Conservation (phyloP, 2,888 invertebrate species). For the Chrysomela aeneicollis region DNA sequence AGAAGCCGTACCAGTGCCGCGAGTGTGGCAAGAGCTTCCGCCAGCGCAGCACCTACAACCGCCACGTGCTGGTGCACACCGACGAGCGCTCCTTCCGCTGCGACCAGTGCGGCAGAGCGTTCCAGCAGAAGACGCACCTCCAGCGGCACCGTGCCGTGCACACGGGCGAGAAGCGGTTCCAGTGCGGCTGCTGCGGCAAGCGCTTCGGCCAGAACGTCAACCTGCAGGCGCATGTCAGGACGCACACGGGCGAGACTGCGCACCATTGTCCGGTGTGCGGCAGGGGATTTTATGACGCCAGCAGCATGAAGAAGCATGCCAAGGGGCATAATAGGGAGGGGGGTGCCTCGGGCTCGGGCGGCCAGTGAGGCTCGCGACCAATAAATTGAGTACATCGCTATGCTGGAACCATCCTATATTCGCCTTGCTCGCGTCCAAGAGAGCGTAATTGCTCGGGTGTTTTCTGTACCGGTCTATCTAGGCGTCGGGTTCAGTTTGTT, state of each 20-base stretch:
- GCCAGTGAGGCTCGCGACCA: too few relatives aligned
- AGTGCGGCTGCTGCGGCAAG: slow-evolving; percentile 42
- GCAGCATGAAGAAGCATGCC: slow-evolving; percentile 42
- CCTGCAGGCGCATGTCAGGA: slow-evolving; percentile 59
- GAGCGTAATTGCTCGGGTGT: too few relatives aligned
- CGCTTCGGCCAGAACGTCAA: slow-evolving; percentile 60
- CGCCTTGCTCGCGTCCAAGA: too few relatives aligned
- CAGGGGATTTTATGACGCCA: slow-evolving; percentile 50
- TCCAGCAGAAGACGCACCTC: slow-evolving; percentile 51
- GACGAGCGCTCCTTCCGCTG: slow-evolving; percentile 55
- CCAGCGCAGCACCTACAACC: slow-evolving; percentile 44
- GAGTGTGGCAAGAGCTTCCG: slow-evolving; percentile 50
- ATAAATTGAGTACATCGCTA: too few relatives aligned
- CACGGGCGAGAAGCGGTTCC: slow-evolving; percentile 50
- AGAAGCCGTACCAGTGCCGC: slow-evolving; percentile 48
- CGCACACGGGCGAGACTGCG: slow-evolving; percentile 60
- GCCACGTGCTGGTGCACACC: slow-evolving; percentile 50
- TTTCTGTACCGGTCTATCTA: too few relatives aligned
- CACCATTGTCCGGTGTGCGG: slow-evolving; percentile 59
- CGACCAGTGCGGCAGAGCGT: slow-evolving; percentile 55
- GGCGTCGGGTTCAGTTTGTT: too few relatives aligned
- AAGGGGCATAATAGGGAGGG: slow-evolving; percentile 31
- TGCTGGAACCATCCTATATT: too few relatives aligned
- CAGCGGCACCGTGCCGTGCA: slow-evolving; percentile 51
- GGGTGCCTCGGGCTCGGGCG: neutral